These are phyloP conservation scores for Opisthocomus hoazin DNA, from an alignment of 2,113 vertebrate species.

Conservation along the genomic window DNA sequence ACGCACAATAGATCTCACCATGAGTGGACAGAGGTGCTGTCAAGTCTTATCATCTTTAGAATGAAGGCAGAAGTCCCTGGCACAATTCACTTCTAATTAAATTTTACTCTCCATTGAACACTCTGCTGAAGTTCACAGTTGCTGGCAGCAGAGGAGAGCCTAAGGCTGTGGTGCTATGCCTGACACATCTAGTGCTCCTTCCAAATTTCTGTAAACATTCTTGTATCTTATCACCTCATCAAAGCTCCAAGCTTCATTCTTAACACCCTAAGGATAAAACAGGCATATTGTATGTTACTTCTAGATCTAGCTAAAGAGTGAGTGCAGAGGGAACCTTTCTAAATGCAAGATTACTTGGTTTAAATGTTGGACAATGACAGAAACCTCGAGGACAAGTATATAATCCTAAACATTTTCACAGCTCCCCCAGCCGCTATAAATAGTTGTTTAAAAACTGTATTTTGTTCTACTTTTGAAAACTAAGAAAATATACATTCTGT, in stretches of 20 bases:
- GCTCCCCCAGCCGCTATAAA: background rate
- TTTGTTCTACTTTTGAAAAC: background rate
- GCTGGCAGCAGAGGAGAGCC: constrained; percentile 20
- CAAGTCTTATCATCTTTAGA: constrained; percentile 27
- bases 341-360: background rate
- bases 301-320: background rate
- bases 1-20: constrained; percentile 33
- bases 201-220: background rate
- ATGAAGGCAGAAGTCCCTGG: constrained; percentile 26
- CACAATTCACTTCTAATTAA: constrained; percentile 64
- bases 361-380: constrained; percentile 15
- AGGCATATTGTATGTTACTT: background rate
- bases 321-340: background rate
- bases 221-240: background rate
- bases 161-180: background rate
- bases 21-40: constrained; percentile 43
- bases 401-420: constrained; percentile 3
- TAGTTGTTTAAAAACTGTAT: background rate
- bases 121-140: constrained; percentile 13
- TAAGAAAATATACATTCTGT: background rate
- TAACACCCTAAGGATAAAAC: background rate
- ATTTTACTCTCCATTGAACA: constrained; percentile 53
- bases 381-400: background rate
- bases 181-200: background rate
- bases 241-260: background rate